Evolutionary conservation across 1,140 invertebrate genomes (phyloP).

Genomic region (Bursaphelenchus mucronatus): DNA sequence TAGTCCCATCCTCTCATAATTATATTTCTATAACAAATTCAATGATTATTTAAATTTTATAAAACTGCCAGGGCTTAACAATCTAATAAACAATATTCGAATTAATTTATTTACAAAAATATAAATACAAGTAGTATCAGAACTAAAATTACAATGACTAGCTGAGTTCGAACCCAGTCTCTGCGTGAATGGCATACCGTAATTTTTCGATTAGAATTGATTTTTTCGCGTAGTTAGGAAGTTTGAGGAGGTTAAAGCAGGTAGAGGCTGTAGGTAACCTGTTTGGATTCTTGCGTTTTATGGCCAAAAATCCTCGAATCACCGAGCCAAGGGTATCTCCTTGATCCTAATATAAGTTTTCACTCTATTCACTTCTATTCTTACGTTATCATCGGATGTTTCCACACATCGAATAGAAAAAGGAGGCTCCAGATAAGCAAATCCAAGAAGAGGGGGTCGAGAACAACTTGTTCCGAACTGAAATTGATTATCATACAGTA

Average conservation of each 20-base stretch:
- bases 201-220: conserved; percentile 89
- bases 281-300: conserved; percentile 77
- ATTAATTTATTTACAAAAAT: too few species aligned
- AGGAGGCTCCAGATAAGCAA: conserved; percentile 91
- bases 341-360: conserved; percentile 69
- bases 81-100: too few species aligned
- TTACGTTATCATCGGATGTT: conserved; percentile 86
- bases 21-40: background rate
- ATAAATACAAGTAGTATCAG: background rate
- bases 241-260: conserved; percentile 91
- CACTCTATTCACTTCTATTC: background rate
- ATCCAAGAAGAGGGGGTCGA: conserved; percentile 91
- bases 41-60: background rate
- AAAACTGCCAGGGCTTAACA: background rate
- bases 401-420: conserved; percentile 99
- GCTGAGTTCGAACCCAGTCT: conserved; percentile 91
- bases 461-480: conserved; percentile 99
- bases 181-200: conserved; percentile 90
- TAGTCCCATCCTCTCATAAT: too few species aligned
- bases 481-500: conserved; percentile 54
- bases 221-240: conserved; percentile 97
- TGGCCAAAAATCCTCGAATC: conserved; percentile 93
- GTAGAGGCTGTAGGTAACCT: conserved; percentile 96
- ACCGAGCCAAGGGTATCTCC: conserved; percentile 93
- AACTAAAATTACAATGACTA: conserved; percentile 41